phyloP scores from a whole-genome alignment of 64 coral and sea anemone species.

The Orbicella faveolata region DNA sequence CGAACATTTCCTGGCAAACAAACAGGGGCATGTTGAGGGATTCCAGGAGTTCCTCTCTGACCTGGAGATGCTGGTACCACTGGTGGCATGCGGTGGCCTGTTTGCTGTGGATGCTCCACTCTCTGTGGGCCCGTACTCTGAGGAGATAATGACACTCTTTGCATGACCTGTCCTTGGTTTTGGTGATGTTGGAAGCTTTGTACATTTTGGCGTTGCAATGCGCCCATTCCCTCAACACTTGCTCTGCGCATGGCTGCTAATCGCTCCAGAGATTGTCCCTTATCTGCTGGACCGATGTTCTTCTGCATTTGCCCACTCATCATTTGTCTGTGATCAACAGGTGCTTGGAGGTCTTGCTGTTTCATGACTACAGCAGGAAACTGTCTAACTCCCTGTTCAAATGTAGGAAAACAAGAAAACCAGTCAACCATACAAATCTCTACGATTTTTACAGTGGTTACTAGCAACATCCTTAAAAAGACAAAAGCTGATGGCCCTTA shows the following conservation, averaged over 20 bases:
- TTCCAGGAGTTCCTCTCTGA: neutral
- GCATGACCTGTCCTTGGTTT: neutral
- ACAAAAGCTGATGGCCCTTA: too few species aligned
- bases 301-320: constrained; percentile 12
- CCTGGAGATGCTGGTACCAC: neutral
- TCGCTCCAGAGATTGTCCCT: neutral
- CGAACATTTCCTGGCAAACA: neutral
- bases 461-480: too few species aligned
- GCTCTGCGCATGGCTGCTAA: neutral
- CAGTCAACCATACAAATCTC: neutral
- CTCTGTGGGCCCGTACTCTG: neutral
- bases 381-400: constrained; percentile 8
- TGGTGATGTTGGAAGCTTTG: constrained; percentile 17
- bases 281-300: neutral
- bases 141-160: constrained; percentile 22
- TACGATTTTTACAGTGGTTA: too few species aligned
- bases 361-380: neutral
- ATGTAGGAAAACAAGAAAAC: neutral
- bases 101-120: neutral
- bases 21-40: neutral
- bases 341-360: neutral
- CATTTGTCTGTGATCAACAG: neutral
- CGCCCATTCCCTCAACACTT: neutral
- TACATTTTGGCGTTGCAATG: neutral
- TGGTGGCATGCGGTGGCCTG: neutral